Evolutionary conservation across 2,888 invertebrate genomes (phyloP), one percentile per base, ranked within the genome.

Genomic region (Acronicta alni): DNA sequence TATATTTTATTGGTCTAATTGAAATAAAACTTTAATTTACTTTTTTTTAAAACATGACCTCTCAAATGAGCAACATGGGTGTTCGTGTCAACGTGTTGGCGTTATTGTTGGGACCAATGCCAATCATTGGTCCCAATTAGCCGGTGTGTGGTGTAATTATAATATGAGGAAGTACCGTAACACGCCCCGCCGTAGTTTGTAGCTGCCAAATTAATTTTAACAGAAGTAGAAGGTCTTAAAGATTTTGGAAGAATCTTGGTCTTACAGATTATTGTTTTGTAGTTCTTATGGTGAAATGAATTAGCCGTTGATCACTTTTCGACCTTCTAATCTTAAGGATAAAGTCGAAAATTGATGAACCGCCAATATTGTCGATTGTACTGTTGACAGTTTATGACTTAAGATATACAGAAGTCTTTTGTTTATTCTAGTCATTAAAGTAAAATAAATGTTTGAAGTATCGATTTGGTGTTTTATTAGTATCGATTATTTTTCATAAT

Each of bases 361-460:
- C n/a, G n/a, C n/a, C n/a, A n/a, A 35, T 4, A 35, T 35, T n/a
- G 35, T n/a, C 35, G 26, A 39, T 56, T 30, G 42, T 41, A 63
- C 41, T 39, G 20, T 65, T 37, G 38, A 43, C 63, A 55, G 57
- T 66, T 51, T 42, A 47, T 52, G 43, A n/a, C n/a, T n/a, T 72
- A 46, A 58, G 41, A 16, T 51, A 57, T n/a, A 65, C 56, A 47
- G 70, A 74, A 73, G 73, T 69, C 64, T 75, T 73, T 54, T 59
- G 62, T 77, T 73, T 46, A 68, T 67, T 62, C 66, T 75, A 76
- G 80, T 81, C 72, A 77, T 72, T 79, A 58, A 75, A 75, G 67
- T 72, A 59, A 38, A 84, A 81, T 85, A 84, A 84, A 84, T 80
- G 81, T 82, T 82, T 79, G 52, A 77, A 72, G 55, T 78, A 81